Percentiles rank a stretch among this genome's conserved stretches.
phyloP scores from a whole-genome alignment of 2,888 invertebrate genomes.

The Parnassius glacialis region DNA sequence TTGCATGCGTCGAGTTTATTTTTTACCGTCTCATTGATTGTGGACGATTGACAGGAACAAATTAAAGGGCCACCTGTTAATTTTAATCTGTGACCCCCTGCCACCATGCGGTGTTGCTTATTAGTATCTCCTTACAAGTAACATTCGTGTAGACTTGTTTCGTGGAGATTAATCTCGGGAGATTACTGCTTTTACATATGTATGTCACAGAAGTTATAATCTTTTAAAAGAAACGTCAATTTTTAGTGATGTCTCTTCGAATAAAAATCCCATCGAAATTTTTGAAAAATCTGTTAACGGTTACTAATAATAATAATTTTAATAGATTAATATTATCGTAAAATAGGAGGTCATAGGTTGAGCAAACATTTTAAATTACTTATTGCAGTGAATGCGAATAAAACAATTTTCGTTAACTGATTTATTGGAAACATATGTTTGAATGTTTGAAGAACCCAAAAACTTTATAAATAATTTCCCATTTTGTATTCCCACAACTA shows the following conservation, averaged over 20 bases:
- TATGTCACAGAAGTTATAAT: slow-evolving; percentile 23
- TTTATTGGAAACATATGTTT: no score
- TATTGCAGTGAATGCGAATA: no score
- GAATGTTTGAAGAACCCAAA: no score
- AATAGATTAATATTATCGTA: no score
- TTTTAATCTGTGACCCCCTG: slow-evolving; percentile 28
- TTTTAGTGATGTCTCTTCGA: slow-evolving; percentile 11
- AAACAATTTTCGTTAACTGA: no score
- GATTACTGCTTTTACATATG: slow-evolving; percentile 25
- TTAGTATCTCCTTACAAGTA: slow-evolving; percentile 14
- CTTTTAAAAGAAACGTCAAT: slow-evolving; percentile 11
- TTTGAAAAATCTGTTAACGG: no score
- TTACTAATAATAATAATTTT: no score
- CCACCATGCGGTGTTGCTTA: slow-evolving; percentile 19
- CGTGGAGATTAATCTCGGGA: slow-evolving; percentile 20
- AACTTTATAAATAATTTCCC: no score
- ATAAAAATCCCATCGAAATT: not conserved
- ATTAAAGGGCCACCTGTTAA: slow-evolving; percentile 27
- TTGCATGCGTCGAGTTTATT: slow-evolving; percentile 19
- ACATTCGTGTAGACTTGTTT: slow-evolving; percentile 16
- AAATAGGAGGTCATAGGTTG: no score
- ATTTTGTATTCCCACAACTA: no score
- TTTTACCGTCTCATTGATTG: slow-evolving; percentile 15
- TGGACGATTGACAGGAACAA: slow-evolving; percentile 25
- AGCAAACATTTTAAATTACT: no score